A percentile compares a stretch with the other conserved stretches of the same genome.
phyloP scores from a whole-genome alignment of 1,140 invertebrate genomes.

The Ips typographus region DNA sequence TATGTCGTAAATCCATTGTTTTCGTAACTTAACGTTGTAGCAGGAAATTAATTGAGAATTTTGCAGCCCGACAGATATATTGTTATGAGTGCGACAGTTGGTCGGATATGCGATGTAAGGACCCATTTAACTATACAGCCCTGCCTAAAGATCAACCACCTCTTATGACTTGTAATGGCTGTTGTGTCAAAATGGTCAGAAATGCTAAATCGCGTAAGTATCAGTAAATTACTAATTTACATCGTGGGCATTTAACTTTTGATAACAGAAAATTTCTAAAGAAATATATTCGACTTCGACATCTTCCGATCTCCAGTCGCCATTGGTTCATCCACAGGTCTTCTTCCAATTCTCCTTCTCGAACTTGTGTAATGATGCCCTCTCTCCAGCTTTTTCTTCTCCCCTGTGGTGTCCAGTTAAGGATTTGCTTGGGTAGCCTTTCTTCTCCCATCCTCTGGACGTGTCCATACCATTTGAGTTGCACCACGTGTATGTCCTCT shows the following conservation, averaged over 20 bases:
- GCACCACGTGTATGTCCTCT: too few species aligned
- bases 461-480: too few species aligned
- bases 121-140: conserved; percentile 90
- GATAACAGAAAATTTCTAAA: not conserved
- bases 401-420: too few species aligned
- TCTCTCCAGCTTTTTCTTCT: too few species aligned
- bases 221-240: not conserved
- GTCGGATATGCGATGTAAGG: conserved; percentile 83
- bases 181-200: conserved; percentile 93
- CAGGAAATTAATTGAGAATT: not conserved
- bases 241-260: not conserved
- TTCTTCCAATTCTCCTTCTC: too few species aligned
- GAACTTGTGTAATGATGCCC: too few species aligned
- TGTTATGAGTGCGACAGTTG: conserved; percentile 93
- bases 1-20: not conserved
- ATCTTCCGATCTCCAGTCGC: too few species aligned
- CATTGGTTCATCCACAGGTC: too few species aligned
- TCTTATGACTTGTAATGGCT: conserved; percentile 84
- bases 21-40: not conserved
- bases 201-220: conserved; percentile 85
- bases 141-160: conserved; percentile 80
- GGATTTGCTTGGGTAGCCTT: too few species aligned
- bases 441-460: too few species aligned
- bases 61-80: conserved; percentile 78
- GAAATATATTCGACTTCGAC: too few species aligned